Base-by-base conservation (phyloP, 2,113 vertebrate species). In the Quiscalus mexicanus region DNA sequence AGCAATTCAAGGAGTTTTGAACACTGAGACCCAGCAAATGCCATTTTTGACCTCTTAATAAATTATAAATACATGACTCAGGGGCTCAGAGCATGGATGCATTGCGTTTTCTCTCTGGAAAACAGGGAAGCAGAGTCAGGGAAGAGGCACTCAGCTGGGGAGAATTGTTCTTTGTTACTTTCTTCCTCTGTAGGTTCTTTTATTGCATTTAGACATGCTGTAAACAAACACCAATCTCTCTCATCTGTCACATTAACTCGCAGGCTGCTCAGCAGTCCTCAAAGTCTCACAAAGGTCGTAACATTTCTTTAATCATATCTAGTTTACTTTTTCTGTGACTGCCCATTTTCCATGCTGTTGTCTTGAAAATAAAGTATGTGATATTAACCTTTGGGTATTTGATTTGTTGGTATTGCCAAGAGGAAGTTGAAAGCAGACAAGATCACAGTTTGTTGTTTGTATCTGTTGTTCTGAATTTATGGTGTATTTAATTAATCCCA, bases 221-320 rank as follows among this genome's bases (percentile, higher is more conserved):
- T 92, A 94, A 96, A 94, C 87, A 94, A 94, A 94, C 71, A 88
- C 75, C 83, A 90, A 41, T 86, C 71, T 91, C 82, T 85, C 70
- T 91, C 33, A 16, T 94, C 71, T 88, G 41, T 86, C 82, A 59
- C 95, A 81, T 96, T 93, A 94, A 88, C 90, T 93, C 1, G 0
- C 68, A 86, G 76, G 49, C 75, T 69, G 37, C 68, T 80, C 90
- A 68, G 79, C 60, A 60, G 49, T 68, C 60, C 85, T 96, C 92
- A 84, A 93, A 94, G 73, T 84, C 90, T 94, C 69, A 60, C 68
- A 93, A 96, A 97, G 90, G 83, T 87, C n/a, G 0, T 90, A 94
- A 80, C 96, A 93, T 95, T 96, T 92, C 92, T 93, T 90, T 96
- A 96, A 90, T 89, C 60, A 52, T 86, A 93, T 84, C 80, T 67